Evolutionary conservation across 2,888 invertebrate genomes (phyloP), one percentile per base, ranked within the genome.

Genomic region (Bellardia bayeri): DNA sequence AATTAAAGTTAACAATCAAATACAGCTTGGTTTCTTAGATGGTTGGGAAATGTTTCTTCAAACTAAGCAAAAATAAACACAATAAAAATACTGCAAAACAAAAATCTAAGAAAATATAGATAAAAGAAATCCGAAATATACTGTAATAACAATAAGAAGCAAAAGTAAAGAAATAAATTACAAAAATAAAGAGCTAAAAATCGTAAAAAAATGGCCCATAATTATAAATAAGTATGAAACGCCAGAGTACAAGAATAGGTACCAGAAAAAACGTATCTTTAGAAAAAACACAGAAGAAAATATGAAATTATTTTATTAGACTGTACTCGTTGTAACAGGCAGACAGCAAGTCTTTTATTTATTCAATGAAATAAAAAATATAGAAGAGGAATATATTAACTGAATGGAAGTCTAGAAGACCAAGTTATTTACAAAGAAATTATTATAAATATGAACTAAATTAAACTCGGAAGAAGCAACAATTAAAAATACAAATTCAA

Each of bases 391-490:
- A 61, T 14, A 61, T 33, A 61, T 33, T n/a, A 63, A 63, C 63
- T 61, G 45, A 56, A 68, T 56, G 14, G 16, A 51, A 66, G 54
- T 30, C 16, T 66, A 58, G 37, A 30, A 72, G 51, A 64, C n/a
- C 16, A 33, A 63, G 14, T 33, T 61, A 30, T 61, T 82, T 74
- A 58, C 33, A 23, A 78, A 72, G 56, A 78, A 79, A 78, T 84
- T 54, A 66, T 54, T 42, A 42, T 9, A 66, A 74, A 30, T 61
- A 51, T 84, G 66, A 74, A 84, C 84, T 68, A 42, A 66, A 66
- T 66, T 84, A 84, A 79, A 66, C 74, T 84, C 78, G 66, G 7
- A 79, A 79, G 66, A 58, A 66, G 66, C 74, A 72, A 72, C 72
- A 79, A 68, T 79, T 74, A 58, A 79, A 71, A 54, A 23, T 42